Percentiles rank a stretch among this genome's conserved stretches.
Conservation (phyloP, 2,113 vertebrate genomes). For the Scortum barcoo region DNA sequence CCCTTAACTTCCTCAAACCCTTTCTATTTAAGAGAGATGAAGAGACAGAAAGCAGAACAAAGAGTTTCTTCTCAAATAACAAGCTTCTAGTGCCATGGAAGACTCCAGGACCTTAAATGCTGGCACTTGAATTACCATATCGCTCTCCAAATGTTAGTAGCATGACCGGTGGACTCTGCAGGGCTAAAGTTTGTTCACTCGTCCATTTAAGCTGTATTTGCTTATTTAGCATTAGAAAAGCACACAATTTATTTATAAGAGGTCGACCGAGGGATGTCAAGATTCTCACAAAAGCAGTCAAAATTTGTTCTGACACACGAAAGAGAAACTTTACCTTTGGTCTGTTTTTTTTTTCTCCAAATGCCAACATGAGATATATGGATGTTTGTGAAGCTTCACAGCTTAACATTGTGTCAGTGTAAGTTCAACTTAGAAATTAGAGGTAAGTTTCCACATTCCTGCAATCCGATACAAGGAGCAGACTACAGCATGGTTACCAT, state of each 20-base stretch:
- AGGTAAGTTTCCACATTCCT: conserved; percentile 50
- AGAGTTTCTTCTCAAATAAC: conserved; percentile 18
- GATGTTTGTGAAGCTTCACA: background rate
- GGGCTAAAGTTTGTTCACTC: conserved; percentile 1
- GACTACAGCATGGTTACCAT: conserved; percentile 50
- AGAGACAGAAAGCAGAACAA: conserved; percentile 23
- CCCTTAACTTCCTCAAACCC: conserved; percentile 41
- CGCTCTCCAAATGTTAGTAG: conserved; percentile 21
- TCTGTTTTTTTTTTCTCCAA: background rate
- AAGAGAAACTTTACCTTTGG: conserved; percentile 9
- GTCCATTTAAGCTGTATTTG: background rate
- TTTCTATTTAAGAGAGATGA: conserved; percentile 27
- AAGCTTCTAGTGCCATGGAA: background rate
- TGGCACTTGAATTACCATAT: conserved; percentile 28
- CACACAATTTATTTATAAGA: background rate
- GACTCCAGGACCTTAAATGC: conserved; percentile 5
- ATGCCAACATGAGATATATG: conserved; percentile 10
- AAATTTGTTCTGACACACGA: background rate
- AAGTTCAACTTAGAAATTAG: conserved; percentile 62
- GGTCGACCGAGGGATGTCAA: conserved; percentile 15
- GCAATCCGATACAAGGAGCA: conserved; percentile 50
- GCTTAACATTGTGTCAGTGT: conserved; percentile 27
- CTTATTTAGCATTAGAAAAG: conserved; percentile 7
- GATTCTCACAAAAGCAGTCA: background rate
- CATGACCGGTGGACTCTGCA: background rate